A percentile compares a stretch with the other conserved stretches of the same genome.
Evolutionary conservation across 2,113 vertebrate species (phyloP).

Genomic region (Piaya cayana): DNA sequence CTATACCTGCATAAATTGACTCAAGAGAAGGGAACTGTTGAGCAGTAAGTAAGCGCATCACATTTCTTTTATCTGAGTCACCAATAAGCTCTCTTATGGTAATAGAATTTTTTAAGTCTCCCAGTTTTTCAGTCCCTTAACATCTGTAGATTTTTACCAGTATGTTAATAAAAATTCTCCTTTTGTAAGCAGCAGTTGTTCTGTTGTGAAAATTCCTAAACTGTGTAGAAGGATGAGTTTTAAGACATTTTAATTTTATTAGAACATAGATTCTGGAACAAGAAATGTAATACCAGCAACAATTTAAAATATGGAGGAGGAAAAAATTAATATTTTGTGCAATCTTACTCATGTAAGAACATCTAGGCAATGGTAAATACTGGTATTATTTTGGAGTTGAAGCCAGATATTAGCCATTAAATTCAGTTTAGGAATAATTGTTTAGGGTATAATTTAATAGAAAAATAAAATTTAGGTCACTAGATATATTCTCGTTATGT

Average conservation of each 20-base stretch:
- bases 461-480: not conserved
- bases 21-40: not conserved
- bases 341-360: not conserved
- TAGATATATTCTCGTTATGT: not conserved
- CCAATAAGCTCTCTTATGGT: not conserved
- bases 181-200: not conserved
- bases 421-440: not conserved
- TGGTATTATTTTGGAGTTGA: not conserved
- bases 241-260: not conserved
- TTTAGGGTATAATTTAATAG: not conserved
- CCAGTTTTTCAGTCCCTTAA: not conserved
- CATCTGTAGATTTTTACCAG: not conserved
- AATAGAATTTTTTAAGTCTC: not conserved
- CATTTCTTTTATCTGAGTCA: not conserved
- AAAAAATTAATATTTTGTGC: not conserved
- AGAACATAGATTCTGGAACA: not conserved
- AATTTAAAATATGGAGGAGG: not conserved
- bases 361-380: not conserved
- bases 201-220: not conserved
- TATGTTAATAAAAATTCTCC: not conserved
- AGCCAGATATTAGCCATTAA: not conserved
- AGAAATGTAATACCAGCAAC: not conserved
- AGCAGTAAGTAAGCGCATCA: not conserved
- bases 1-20: not conserved
- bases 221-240: not conserved